Evolutionary conservation across 2,113 vertebrate genomes (phyloP).

Genomic region (Ivindomyrus marchei): DNA sequence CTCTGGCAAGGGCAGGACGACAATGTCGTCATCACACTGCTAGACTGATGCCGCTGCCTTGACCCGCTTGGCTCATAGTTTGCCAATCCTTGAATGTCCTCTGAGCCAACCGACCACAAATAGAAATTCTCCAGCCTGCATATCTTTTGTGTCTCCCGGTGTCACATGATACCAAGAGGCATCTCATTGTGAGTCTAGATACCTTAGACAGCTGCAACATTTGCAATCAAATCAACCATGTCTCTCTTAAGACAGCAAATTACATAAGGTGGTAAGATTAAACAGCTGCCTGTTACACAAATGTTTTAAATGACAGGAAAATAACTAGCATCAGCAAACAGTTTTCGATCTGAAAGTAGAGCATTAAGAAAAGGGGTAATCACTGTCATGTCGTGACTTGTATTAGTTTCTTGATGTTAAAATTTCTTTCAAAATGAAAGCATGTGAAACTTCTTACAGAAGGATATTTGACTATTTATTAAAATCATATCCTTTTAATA

Average conservation of each 20-base stretch:
- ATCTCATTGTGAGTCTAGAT: background rate
- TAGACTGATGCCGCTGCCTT: constrained; percentile 37
- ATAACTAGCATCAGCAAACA: background rate
- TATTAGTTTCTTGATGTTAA: constrained; percentile 19
- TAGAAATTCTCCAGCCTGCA: background rate
- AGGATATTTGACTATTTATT: constrained; percentile 31
- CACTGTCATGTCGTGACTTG: background rate
- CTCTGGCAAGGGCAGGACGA: constrained; percentile 71
- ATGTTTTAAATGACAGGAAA: background rate
- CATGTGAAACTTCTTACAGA: constrained; percentile 50
- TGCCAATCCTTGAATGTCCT: background rate
- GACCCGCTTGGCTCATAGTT: background rate
- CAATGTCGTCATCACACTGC: constrained; percentile 55
- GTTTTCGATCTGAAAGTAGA: background rate
- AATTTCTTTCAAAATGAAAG: constrained; percentile 57
- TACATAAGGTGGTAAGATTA: background rate
- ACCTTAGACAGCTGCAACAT: background rate
- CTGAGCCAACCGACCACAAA: background rate
- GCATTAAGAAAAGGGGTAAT: background rate
- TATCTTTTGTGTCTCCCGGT: background rate
- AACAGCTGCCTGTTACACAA: background rate
- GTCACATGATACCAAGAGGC: background rate
- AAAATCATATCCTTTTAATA: background rate
- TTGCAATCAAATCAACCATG: background rate
- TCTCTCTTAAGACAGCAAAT: background rate